phyloP scores from a whole-genome alignment of 2,888 invertebrate genomes.

The Cheilosia vulpina region DNA sequence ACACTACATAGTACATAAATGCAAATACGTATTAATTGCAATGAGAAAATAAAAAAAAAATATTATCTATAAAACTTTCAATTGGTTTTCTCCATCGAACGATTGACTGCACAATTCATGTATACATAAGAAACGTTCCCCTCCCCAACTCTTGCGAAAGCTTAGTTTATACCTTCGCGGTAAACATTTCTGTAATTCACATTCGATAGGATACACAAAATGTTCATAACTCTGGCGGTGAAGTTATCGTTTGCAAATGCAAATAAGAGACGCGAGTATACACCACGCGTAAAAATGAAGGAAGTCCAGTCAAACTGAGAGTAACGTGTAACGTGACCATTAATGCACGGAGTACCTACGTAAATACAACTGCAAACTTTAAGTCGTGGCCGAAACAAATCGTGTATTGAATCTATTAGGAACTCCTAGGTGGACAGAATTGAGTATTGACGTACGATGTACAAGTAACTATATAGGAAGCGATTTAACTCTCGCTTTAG shows the following conservation, averaged over 20 bases:
- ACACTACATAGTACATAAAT: too few species aligned
- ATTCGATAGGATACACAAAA: not conserved
- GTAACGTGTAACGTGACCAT: slow-evolving; percentile 16
- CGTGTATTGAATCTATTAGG: slow-evolving; percentile 10
- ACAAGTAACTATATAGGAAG: not conserved
- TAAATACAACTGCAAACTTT: not conserved
- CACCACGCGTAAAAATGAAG: slow-evolving; percentile 11
- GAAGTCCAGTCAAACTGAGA: not conserved
- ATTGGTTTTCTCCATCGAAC: too few species aligned
- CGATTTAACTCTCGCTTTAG: not conserved
- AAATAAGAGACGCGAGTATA: not conserved
- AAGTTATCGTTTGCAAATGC: not conserved
- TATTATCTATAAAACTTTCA: too few species aligned
- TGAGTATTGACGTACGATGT: not conserved
- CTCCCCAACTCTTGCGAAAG: too few species aligned
- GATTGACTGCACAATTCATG: too few species aligned
- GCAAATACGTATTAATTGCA: too few species aligned
- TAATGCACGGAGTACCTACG: not conserved
- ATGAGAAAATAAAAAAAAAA: too few species aligned
- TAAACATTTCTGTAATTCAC: too few species aligned
- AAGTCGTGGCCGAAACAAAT: not conserved
- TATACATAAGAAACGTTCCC: too few species aligned
- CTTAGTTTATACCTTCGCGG: too few species aligned
- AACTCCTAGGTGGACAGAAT: not conserved
- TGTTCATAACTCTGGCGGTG: too few species aligned